Base-by-base conservation (phyloP, 2,888 invertebrate species). In the Odontomyia ornata region DNA sequence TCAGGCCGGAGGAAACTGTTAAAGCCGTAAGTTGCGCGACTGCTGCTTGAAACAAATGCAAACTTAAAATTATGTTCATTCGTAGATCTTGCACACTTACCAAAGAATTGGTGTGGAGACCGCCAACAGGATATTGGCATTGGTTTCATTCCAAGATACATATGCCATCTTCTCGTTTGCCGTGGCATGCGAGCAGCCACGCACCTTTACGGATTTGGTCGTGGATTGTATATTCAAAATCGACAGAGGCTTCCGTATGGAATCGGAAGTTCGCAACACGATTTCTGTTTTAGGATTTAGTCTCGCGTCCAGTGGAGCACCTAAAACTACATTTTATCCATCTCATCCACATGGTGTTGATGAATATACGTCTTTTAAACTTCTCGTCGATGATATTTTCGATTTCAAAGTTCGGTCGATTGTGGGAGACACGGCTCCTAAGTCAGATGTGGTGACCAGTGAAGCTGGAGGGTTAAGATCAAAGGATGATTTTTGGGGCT, bases 171-270 rank as follows among this genome's bases (percentile, higher is more conserved):
- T 87, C 15, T 83, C 86, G n/a, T 83, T 87, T 73, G 82, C 82
- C 18, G 80, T 83, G 1, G 79, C 82, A 3, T 83, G 85, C 56
- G 81, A 83, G 82, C 92, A 92, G 81, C 92, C 94, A 23, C 90
- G 90, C 84, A 91, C 91, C 76, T 91, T 92, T 83, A 92, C 91
- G 73, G 95, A 95, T 87, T 88, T 96, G 81, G 91, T 92, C 15
- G 90, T 95, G 82, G 95, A 95, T 87, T 91, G 91, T 85, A 92
- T 93, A 73, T 89, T 95, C 82, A 93, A 95, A 28, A 90, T 96
- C 77, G 93, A 95, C 87, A 90, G 91, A 82, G 90, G 91, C 82
- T 95, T 96, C 85, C 91, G 92, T 85, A 93, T 94, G 88, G 91
- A 92, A 84, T 91, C 92, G 83, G 92, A 75, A 13, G 75, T 64